Evolutionary conservation across 2,888 invertebrate species (phyloP), one percentile per base, ranked within the genome.

Genomic region (Ormyrus nitidulus): DNA sequence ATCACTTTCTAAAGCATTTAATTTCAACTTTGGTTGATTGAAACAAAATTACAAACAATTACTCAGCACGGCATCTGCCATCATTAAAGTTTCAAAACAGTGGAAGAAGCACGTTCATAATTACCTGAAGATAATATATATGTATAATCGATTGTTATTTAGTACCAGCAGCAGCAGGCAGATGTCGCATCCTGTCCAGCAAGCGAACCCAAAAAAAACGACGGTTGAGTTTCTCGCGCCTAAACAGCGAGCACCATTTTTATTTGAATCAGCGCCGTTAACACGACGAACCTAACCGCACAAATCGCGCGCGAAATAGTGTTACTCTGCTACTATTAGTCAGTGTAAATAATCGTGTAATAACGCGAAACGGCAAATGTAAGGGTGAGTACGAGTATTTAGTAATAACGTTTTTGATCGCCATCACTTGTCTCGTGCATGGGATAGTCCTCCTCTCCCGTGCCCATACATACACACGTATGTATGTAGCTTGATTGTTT

Each of bases 181-280:
- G 34, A 4, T 34, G 34, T 34, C 34, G 34, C 34, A 34, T 4
- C 34, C 34, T 2, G 34, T 34, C 34, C 3, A 34, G 4, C 34
- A 34, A 34, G 34, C 34, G 4, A 34, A 34, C 2, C 3, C 34
- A 3, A n/a, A 44, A 69, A 56, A 69, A 69, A 69, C 46, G 68
- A 54, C 70, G 70, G 13, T 70, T 13, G 58, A 34, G 19, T 68
- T 75, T 74, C 49, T 58, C 75, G 75, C 75, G 68, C 64, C 7
- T 46, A 34, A 7, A 46, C n/a, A 6, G 5, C 8, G 13, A 0
- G 13, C 53, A 51, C 75, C 75, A 75, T 75, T 61, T 75, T 75
- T 56, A 61, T 75, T 75, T 68, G 44, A 75, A 75, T 53, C 68
- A 59, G 75, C 75, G 59, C 61, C 68, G 59, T 10, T 13, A 13